Evolutionary conservation across 2,113 vertebrate genomes (phyloP), one percentile per base, ranked within the genome.

Genomic region (Pelecanus crispus): DNA sequence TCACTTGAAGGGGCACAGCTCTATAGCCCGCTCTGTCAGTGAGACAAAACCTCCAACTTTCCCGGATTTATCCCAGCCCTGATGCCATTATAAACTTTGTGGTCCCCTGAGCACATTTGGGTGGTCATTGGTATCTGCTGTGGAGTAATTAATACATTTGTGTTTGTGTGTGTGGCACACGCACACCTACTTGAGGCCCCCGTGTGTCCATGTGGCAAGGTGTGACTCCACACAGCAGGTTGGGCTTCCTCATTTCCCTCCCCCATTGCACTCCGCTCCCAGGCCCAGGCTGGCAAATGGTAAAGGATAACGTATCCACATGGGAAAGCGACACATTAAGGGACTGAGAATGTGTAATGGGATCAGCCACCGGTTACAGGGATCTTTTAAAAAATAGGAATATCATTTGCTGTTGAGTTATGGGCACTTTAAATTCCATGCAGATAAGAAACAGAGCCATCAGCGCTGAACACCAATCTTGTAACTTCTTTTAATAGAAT

Each of bases 241-340:
- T 74, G 85, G 73, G 62, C 71, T 92, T 81, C 70, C 34, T 82
- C 44, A 0, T 81, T 75, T 89, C 44, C 89, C 90, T 95, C 80
- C 80, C 83, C 22, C 65, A 4, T 28, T 29, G 50, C 16, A 0
- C 91, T 66, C 78, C 0, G 2, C 87, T 94, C 68, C 72, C 90
- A 90, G 83, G 68, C 92, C 81, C 87, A 86, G 88, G 94, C 96
- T 93, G 95, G 96, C 98, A 98, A 98, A 98, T 98, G 98, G 97
- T 93, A 79, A 93, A 42, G 49, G 95, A 93, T 86, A 85, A 70
- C 34, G 71, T 91, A 94, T 59, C 94, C 96, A 94, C 96, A 95
- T 96, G 95, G 95, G 96, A 92, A 94, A 97, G 95, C 58, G 19
- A 84, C 94, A 86, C 68, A 8, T 90, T 81, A 68, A 34, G 90